Conservation (phyloP, 2,797 vertebrate species). For the Onychomys arenicola region DNA sequence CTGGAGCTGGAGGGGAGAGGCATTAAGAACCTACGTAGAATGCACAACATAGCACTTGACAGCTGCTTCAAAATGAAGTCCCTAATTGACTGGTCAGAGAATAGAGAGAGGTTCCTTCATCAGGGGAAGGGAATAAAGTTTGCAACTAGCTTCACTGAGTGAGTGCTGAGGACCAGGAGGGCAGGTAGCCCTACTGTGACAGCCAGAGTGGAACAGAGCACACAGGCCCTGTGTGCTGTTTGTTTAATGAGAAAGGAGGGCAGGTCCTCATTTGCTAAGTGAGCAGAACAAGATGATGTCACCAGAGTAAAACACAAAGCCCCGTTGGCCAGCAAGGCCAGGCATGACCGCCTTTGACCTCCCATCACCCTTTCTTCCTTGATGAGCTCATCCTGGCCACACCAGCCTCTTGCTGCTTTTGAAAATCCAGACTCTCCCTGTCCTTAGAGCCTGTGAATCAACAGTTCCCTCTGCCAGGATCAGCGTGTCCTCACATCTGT, state of each 20-base stretch:
- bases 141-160: background rate
- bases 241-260: background rate
- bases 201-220: background rate
- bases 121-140: background rate
- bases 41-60: background rate
- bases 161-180: background rate
- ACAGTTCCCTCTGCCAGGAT: background rate
- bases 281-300: background rate
- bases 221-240: background rate
- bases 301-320: background rate
- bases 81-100: background rate
- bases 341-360: background rate
- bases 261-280: background rate
- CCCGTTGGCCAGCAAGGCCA: fast-evolving
- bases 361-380: no score
- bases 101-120: no score
- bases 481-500: background rate
- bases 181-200: background rate
- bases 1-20: background rate
- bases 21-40: background rate
- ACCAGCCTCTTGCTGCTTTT: background rate
- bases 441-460: background rate
- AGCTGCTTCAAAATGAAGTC: background rate
- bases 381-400: background rate
- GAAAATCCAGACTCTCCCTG: background rate